These are phyloP conservation scores for Hemithea aestivaria DNA, from an alignment of 2,888 invertebrate genomes.

Conservation along the genomic window DNA sequence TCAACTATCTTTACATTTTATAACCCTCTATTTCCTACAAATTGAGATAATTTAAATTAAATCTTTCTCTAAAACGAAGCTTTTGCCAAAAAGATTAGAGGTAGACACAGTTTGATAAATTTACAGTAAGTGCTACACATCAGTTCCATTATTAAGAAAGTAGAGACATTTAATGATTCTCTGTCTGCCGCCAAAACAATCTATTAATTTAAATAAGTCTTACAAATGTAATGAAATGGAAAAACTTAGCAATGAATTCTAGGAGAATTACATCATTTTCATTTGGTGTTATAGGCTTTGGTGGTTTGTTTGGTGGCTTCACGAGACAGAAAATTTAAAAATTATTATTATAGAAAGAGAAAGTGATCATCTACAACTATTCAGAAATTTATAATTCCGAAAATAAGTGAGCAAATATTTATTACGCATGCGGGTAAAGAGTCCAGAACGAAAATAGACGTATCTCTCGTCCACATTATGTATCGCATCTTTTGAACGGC, in stretches of 20 bases:
- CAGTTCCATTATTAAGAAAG: no score
- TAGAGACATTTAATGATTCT: no score
- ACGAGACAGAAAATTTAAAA: no score
- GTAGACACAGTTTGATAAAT: background rate
- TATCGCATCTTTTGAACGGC: constrained; percentile 52
- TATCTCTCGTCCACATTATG: constrained; percentile 55
- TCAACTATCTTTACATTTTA: constrained; percentile 43
- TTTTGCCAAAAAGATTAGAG: constrained; percentile 9
- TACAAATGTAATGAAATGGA: no score
- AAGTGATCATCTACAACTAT: constrained; percentile 16
- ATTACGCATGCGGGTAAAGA: constrained; percentile 53
- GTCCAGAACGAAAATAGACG: constrained; percentile 59
- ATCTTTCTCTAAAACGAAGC: constrained; percentile 3
- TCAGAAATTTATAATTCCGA: constrained; percentile 42
- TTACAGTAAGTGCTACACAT: background rate
- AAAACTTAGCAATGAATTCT: no score
- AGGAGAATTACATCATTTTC: no score
- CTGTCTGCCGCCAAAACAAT: no score
- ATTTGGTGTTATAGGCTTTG: no score
- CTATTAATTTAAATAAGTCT: no score
- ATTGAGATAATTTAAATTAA: background rate
- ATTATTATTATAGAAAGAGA: no score
- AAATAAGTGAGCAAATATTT: constrained; percentile 61
- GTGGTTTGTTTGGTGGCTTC: no score
- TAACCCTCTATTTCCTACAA: constrained; percentile 30